Evolutionary conservation across 2,113 vertebrate species (phyloP), one percentile per base, ranked within the genome.

Genomic region (Pteropus alecto): DNA sequence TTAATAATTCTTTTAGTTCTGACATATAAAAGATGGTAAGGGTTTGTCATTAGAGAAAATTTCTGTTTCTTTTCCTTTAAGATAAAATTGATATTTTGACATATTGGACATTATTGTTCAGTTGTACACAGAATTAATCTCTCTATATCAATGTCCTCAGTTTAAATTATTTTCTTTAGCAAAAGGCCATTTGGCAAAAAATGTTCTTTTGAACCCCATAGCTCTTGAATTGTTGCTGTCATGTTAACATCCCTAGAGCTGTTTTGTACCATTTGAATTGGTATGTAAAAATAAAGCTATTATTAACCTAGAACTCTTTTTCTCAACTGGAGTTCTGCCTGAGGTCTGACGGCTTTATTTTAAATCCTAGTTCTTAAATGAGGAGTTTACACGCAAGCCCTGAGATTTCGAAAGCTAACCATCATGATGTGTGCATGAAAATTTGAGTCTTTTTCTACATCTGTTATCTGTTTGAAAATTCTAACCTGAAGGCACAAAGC

Each of bases 401-500:
- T 90, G 65, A 92, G 79, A 97, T 90, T 97, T 93, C 76, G 74
- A 97, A 97, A 97, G 93, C 94, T 96, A 96, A 96, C 76, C 38
- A 74, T 95, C 92, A 63, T 87, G 65, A 89, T 73, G 48, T 90
- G 65, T 88, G 83, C 60, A 41, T 93, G 85, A 96, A 96, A 97
- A 87, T 92, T 84, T 26, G 63, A 96, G 79, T 90, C 90, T 90
- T 84, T 81, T 74, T 93, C 79, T 96, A 86, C 96, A 97, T 98
- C 96, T 97, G 96, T 94, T 97, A 81, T 95, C 95, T 95, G 60
- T 90, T 97, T 90, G 95, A 95, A 97, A 96, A 95, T 93, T 96
- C 92, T 97, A 95, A 97, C 97, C 96, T 58, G 70, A 87, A 97
- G 97, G 94, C 95, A 97, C 76, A 87, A 87, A 93, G 67, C 90